These are phyloP conservation scores for Andricus curvator DNA, from an alignment of 2,888 invertebrate species.

Conservation along the genomic window DNA sequence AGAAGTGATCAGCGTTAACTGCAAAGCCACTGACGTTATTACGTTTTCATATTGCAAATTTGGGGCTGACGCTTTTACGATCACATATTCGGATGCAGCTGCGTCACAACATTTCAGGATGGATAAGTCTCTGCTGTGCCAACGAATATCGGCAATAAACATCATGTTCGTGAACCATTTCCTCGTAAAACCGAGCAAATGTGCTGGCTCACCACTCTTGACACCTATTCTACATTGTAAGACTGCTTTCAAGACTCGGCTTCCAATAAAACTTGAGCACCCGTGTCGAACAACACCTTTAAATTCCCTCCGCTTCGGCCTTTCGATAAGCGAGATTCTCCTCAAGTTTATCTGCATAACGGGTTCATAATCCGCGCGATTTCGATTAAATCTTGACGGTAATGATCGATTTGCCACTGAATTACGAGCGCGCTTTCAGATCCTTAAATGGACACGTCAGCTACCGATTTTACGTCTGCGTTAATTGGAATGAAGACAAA, in stretches of 20 bases:
- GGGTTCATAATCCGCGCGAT: conserved; percentile 36
- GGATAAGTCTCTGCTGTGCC: conserved; percentile 64
- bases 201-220: conserved; percentile 35
- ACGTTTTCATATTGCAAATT: conserved; percentile 3
- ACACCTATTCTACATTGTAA: conserved; percentile 56
- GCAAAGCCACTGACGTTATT: conserved; percentile 17
- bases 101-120: conserved; percentile 20
- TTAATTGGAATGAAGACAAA: background rate
- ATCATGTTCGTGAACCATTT: conserved; percentile 62
- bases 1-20: background rate
- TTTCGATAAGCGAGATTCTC: conserved; percentile 41
- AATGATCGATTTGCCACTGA: conserved; percentile 31
- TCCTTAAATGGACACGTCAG: background rate
- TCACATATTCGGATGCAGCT: conserved; percentile 8
- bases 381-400: conserved; percentile 9
- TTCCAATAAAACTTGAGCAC: conserved; percentile 41
- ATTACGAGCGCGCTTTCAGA: conserved; percentile 4
- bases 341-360: conserved; percentile 36
- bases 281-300: conserved; percentile 50
- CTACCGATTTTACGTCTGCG: background rate
- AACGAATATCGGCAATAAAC: conserved; percentile 69
- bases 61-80: conserved; percentile 17
- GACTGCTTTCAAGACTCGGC: conserved; percentile 19
- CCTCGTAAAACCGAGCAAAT: conserved; percentile 65
- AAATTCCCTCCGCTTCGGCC: conserved; percentile 42